Percentiles rank a stretch among this genome's conserved stretches.
These are phyloP conservation scores for Athene cunicularia DNA, from an alignment of 2,113 vertebrate species.

Conservation along the genomic window DNA sequence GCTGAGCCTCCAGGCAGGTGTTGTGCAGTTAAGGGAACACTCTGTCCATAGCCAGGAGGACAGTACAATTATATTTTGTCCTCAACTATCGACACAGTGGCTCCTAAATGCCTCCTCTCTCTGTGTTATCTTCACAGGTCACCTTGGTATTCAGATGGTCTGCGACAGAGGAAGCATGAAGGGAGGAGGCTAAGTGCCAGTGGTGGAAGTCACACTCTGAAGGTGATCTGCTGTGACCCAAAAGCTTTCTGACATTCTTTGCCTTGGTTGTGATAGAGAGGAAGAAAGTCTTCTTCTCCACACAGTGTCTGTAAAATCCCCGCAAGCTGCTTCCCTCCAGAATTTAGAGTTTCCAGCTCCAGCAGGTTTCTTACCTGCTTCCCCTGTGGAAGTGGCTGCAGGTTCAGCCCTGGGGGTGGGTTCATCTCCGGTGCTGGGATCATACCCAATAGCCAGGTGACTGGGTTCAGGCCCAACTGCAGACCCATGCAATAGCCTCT, in stretches of 20 bases:
- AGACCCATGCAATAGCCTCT: background rate
- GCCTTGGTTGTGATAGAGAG: conserved; percentile 27
- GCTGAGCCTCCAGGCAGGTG: background rate
- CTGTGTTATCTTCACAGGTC: conserved; percentile 74
- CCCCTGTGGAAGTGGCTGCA: background rate
- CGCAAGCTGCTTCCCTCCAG: background rate
- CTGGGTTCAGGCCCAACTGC: background rate
- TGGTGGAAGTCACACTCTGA: conserved; percentile 59
- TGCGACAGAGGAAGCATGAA: conserved; percentile 66
- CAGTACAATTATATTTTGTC: conserved; percentile 42
- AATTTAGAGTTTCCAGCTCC: background rate
- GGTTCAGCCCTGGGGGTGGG: background rate
- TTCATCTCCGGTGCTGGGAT: background rate
- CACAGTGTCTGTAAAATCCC: background rate
- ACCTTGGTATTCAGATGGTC: conserved; percentile 66
- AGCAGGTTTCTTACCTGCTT: conserved; percentile 26
- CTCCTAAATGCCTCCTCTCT: conserved; percentile 72
- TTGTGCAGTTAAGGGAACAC: conserved; percentile 49
- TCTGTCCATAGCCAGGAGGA: conserved; percentile 70
- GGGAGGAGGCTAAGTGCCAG: conserved; percentile 70
- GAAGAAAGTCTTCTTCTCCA: conserved; percentile 49
- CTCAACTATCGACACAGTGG: conserved; percentile 71
- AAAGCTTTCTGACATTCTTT: conserved; percentile 58
- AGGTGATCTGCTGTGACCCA: conserved; percentile 67
- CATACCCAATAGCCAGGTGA: background rate